Evolutionary conservation across 2,888 invertebrate genomes (phyloP).

Genomic region (Lithophane socia): DNA sequence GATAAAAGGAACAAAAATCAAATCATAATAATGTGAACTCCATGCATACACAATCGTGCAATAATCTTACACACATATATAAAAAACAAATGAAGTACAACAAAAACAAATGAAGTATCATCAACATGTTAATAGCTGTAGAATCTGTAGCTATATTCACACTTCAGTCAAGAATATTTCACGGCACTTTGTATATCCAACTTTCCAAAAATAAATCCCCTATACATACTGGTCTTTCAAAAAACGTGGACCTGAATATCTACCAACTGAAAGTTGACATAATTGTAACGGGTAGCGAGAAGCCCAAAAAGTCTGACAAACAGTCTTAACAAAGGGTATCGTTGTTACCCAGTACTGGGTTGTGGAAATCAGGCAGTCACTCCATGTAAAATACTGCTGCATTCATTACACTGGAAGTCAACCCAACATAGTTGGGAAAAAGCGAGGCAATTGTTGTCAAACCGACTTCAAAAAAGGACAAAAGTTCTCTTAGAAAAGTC

Average conservation of each 20-base stretch:
- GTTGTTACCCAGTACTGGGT: background rate
- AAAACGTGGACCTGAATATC: background rate
- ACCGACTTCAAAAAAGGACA: background rate
- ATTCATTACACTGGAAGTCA: background rate
- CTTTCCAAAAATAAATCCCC: background rate
- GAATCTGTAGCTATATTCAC: background rate
- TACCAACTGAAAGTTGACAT: background rate
- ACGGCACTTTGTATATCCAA: no score
- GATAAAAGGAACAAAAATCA: constrained; percentile 25
- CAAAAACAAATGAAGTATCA: constrained; percentile 13
- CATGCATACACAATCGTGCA: constrained; percentile 66
- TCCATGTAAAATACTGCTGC: no score
- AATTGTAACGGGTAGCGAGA: background rate
- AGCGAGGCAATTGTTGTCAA: background rate
- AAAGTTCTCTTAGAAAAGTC: background rate
- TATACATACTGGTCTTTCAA: background rate
- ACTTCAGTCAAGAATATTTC: no score
- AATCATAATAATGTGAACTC: constrained; percentile 44
- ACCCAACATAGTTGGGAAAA: background rate
- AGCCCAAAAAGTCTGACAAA: background rate
- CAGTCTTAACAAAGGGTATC: background rate
- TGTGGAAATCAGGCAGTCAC: no score
- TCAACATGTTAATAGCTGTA: background rate
- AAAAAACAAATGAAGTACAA: constrained; percentile 14
- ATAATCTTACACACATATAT: constrained; percentile 22